These are phyloP conservation scores for Stigmatopora argus DNA, from an alignment of 2,113 vertebrate species.

Conservation along the genomic window DNA sequence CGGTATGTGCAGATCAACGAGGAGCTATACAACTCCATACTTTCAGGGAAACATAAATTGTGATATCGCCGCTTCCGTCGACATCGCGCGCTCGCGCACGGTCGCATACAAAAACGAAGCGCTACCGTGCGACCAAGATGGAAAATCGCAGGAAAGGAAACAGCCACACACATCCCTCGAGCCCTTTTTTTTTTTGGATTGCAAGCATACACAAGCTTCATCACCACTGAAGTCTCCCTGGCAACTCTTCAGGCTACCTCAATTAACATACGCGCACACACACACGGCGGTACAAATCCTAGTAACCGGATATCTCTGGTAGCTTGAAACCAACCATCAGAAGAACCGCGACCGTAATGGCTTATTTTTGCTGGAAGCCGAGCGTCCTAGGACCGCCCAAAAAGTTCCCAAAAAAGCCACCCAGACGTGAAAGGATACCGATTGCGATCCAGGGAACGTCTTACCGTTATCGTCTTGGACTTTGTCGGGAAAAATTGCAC, in stretches of 20 bases:
- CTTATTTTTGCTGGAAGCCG: constrained; percentile 15
- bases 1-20: constrained; percentile 73
- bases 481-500: constrained; percentile 52
- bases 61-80: constrained; percentile 61
- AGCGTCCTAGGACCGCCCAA: not conserved
- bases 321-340: constrained; percentile 30
- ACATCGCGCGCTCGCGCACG: constrained; percentile 14
- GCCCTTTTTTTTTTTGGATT: constrained; percentile 4
- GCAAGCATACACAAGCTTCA: constrained; percentile 15
- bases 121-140: constrained; percentile 57
- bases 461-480: constrained; percentile 19
- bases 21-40: constrained; percentile 75
- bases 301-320: constrained; percentile 24
- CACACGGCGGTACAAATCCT: constrained; percentile 49
- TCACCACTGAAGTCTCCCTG: constrained; percentile 21
- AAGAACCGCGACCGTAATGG: constrained; percentile 19
- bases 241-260: constrained; percentile 64
- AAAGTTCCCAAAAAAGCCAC: not conserved
- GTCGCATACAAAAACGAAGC: constrained; percentile 16
- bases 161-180: constrained; percentile 42
- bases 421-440: constrained; percentile 27
- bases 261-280: constrained; percentile 36
- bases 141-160: constrained; percentile 26
- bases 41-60: constrained; percentile 85
- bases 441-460: constrained; percentile 21